Base-by-base conservation (phyloP, 2,113 vertebrate species). In the Euleptes europaea region DNA sequence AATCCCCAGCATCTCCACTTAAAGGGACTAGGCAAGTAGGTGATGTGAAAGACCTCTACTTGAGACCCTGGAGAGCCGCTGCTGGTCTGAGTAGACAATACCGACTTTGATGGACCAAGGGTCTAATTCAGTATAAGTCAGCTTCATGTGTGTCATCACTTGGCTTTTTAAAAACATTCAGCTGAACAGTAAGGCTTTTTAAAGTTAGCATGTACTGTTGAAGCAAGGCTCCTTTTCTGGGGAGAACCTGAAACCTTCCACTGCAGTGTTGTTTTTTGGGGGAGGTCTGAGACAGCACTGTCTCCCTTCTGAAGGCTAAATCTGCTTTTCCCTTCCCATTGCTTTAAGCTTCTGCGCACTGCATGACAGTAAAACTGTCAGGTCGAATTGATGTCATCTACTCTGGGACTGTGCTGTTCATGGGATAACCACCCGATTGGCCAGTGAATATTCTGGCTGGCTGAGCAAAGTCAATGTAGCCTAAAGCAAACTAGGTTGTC, bases 301-400 rank as follows among this genome's bases (percentile, higher is more conserved):
- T 87, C 78, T 90, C 87, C 84, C 3, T 35, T 49, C 65, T 4
- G 4, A 85, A 88, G 54, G 35, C 6, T 3, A 19, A 42, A 17
- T 44, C 40, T 33, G 42, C 35, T 73, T 73, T 47, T 69, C 49
- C 88, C 86, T 66, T 91, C 88, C 74, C 94, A 80, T 86, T 90
- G 66, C 42, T 92, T 73, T 89, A 92, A 95, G 91, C 87, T 82
- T 92, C 73, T 66, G 65, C 72, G 54, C 63, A 73, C 83, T 89
- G 82, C 51, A 35, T 35, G 11, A 94, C 88, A 88, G 78, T 89
- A 92, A 88, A 94, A 81, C 93, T 96, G 95, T 96, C 96, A 95
- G 91, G 85, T 94, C 93, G 90, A 91, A 96, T 97, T 83, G 7
- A 77, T 86, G 86, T 96, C 96, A 94, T 76, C 31, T n/a, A 23